These are phyloP conservation scores for Oophaga sylvatica DNA, from an alignment of 2,797 vertebrate genomes.

Conservation along the genomic window DNA sequence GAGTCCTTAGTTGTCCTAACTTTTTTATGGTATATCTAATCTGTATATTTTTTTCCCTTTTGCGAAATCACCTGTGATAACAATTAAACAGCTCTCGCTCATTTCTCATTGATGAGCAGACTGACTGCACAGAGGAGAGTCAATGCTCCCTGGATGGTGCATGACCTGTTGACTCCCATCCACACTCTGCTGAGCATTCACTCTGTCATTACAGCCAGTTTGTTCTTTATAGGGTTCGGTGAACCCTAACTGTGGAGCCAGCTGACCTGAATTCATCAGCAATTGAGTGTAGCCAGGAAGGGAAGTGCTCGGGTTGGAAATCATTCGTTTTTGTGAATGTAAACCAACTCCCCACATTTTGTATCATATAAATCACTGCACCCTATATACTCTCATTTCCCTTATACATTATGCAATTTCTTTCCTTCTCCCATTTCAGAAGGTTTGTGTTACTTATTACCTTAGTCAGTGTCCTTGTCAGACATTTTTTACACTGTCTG, in stretches of 20 bases:
- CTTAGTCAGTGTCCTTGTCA: neutral
- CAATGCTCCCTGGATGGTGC: neutral
- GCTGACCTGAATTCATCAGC: constrained; percentile 21
- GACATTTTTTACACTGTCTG: neutral
- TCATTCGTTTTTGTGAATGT: neutral
- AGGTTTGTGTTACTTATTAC: constrained; percentile 5
- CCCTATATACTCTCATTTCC: neutral
- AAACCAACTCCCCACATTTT: neutral
- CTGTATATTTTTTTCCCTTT: neutral
- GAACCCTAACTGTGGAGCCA: constrained; percentile 11
- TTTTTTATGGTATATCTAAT: no score
- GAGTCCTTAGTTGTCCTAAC: no score
- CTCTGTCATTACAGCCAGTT: neutral
- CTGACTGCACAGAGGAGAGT: neutral
- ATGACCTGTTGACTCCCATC: constrained; percentile 15
- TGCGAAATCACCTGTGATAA: neutral
- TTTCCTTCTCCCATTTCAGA: neutral
- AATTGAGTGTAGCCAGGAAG: neutral
- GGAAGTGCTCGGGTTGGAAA: neutral
- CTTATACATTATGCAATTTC: neutral
- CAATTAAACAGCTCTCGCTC: neutral
- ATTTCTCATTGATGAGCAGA: neutral
- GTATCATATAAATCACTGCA: neutral
- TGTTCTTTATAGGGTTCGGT: constrained; percentile 1
- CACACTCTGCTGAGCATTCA: constrained; percentile 14